A percentile compares a stretch with the other conserved stretches of the same genome.
Conservation (phyloP, 2,888 invertebrate genomes). For the Apodemia zela region DNA sequence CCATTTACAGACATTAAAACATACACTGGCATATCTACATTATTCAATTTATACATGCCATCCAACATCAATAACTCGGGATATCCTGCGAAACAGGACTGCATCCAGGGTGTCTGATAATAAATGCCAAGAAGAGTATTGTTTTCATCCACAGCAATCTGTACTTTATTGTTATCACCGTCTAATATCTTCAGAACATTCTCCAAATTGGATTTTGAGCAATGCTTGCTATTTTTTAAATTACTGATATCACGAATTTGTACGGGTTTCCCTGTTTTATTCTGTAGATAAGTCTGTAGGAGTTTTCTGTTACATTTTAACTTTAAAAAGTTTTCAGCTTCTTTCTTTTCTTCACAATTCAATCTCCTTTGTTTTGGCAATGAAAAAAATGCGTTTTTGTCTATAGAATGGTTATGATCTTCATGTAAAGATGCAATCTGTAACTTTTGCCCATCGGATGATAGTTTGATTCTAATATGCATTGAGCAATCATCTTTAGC, state of each 20-base stretch:
- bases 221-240: not conserved
- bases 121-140: not conserved
- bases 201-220: not conserved
- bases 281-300: not conserved
- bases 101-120: not conserved
- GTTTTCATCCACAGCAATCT: not conserved
- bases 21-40: not conserved
- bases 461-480: not conserved
- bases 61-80: not conserved
- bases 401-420: not conserved
- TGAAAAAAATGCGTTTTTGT: not conserved
- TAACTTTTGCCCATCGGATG: not conserved
- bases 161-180: not conserved
- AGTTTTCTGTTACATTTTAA: not conserved
- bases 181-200: not conserved
- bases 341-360: not conserved
- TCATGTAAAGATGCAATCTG: not conserved
- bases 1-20: not conserved
- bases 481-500: not conserved
- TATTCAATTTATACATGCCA: not conserved
- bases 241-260: not conserved
- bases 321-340: not conserved
- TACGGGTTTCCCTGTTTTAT: not conserved
- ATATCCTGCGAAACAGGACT: not conserved
- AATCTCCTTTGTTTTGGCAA: not conserved